Base-by-base conservation (phyloP, 2,888 invertebrate genomes). In the Leptura quadrifasciata region DNA sequence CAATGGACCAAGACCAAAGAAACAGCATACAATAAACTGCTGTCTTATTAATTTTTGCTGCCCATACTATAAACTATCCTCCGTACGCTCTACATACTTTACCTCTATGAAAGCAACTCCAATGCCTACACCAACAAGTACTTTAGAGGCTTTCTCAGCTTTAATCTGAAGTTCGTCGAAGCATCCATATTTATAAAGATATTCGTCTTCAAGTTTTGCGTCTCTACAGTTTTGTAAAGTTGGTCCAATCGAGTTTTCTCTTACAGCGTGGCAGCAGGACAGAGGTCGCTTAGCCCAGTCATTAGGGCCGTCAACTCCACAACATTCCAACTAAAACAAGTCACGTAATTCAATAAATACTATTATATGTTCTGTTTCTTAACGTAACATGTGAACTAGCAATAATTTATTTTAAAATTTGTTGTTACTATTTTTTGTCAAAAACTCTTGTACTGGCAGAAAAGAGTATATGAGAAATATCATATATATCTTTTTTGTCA, bases 71-170 rank as follows among this genome's bases (percentile, higher is more conserved):
- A 24, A 24, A 24, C n/a, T 24, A 24, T 24, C 24, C 2, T 24
- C 24, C 24, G 24, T n/a, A 12, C 9, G 5, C 20, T 63, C 20
- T 12, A 8, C 2, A 68, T 17, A 35, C n/a, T 80, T 82, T 85
- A 91, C 92, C 89, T 92, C 91, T 20, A 92, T 79, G 82, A 93
- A 92, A 24, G 93, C 93, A 75, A 93, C 92, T 67, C 93, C 93
- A 65, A 93, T 92, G 57, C 93, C 93, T 73, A 93, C 92, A 0
- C 93, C 93, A 83, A 93, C 92, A 31, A 93, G 86, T 67, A 93
- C 88, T 17, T 91, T 90, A 0, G 92, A 91, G 70, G 91, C 91
- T 55, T 89, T 90, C 27, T 91, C 89, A 9, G 93, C 90, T 79
- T 91, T 91, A 79, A 89, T 88, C 85, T 91, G 90, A 55, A 93